These are phyloP conservation scores for Epinephelus cyanopodus DNA, from an alignment of 2,113 vertebrate genomes.

Conservation along the genomic window DNA sequence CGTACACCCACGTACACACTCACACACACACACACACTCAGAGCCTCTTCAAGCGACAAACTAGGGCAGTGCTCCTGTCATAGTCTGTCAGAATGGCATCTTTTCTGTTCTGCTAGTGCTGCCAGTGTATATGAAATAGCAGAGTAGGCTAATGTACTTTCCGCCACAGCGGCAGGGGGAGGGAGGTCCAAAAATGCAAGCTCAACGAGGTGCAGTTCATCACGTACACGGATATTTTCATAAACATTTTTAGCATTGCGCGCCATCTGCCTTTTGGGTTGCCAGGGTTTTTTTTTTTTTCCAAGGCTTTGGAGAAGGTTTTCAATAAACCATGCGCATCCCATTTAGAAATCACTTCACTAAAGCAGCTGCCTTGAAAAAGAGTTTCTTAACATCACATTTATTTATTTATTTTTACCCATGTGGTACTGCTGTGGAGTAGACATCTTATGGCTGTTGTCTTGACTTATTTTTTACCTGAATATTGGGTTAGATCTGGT, in stretches of 20 bases:
- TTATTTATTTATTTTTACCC: neutral
- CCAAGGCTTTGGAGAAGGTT: conserved; percentile 31
- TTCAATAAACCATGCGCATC: conserved; percentile 43
- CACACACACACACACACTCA: conserved; percentile 28
- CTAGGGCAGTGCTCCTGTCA: conserved; percentile 75
- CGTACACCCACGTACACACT: neutral
- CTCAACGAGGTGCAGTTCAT: conserved; percentile 38
- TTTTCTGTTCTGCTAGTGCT: conserved; percentile 55
- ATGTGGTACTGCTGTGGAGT: neutral
- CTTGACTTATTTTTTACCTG: conserved; percentile 1
- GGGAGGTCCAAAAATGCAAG: conserved; percentile 35
- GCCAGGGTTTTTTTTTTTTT: neutral
- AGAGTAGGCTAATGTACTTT: conserved; percentile 60
- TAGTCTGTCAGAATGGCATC: conserved; percentile 65
- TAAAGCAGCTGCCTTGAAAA: conserved; percentile 19
- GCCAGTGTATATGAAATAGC: conserved; percentile 61
- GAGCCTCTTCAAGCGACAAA: conserved; percentile 73
- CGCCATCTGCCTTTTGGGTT: conserved; percentile 23
- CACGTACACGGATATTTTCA: conserved; percentile 49
- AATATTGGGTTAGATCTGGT: neutral
- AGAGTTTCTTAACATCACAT: neutral
- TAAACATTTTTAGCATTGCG: conserved; percentile 8
- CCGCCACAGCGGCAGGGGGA: conserved; percentile 22
- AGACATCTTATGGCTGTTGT: neutral
- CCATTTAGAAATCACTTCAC: conserved; percentile 26